A percentile compares a stretch with the other conserved stretches of the same genome.
These are phyloP conservation scores for Synergus japonicus DNA, from an alignment of 2,888 invertebrate genomes.

Conservation along the genomic window DNA sequence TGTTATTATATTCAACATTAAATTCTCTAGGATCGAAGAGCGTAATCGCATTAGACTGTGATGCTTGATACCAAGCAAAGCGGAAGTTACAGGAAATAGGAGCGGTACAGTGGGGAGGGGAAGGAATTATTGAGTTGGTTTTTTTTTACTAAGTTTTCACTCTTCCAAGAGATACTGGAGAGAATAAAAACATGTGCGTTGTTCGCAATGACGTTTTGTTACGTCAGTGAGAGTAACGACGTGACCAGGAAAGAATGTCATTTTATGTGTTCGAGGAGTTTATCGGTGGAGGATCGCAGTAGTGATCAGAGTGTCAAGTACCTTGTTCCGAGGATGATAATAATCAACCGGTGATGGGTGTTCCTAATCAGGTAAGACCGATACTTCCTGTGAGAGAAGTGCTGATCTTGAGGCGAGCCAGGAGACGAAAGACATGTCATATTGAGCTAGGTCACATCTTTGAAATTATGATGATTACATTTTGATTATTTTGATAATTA, in stretches of 20 bases:
- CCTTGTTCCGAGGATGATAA: constrained; percentile 44
- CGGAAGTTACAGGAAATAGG: constrained; percentile 35
- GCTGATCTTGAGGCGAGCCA: background rate
- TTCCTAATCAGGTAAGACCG: constrained; percentile 40
- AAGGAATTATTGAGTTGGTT: constrained; percentile 7
- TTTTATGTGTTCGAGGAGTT: constrained; percentile 44
- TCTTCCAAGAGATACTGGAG: background rate
- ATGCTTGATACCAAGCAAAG: background rate
- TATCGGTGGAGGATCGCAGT: constrained; percentile 44
- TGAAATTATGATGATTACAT: too few relatives aligned
- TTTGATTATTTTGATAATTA: too few relatives aligned
- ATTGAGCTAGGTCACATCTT: background rate
- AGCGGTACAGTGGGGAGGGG: background rate
- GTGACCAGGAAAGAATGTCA: constrained; percentile 35
- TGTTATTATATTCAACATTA: background rate
- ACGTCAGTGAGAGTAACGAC: constrained; percentile 42
- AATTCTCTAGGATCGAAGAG: constrained; percentile 1
- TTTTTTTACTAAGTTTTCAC: background rate
- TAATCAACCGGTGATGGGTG: constrained; percentile 43
- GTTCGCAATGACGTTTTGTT: constrained; percentile 46
- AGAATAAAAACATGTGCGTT: constrained; percentile 27
- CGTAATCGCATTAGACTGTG: constrained; percentile 26
- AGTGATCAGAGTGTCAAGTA: constrained; percentile 48
- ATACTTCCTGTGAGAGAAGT: background rate
- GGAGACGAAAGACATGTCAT: constrained; percentile 15